These are phyloP conservation scores for Cosmorhoe ocellata DNA, from an alignment of 2,888 invertebrate genomes.

Conservation along the genomic window DNA sequence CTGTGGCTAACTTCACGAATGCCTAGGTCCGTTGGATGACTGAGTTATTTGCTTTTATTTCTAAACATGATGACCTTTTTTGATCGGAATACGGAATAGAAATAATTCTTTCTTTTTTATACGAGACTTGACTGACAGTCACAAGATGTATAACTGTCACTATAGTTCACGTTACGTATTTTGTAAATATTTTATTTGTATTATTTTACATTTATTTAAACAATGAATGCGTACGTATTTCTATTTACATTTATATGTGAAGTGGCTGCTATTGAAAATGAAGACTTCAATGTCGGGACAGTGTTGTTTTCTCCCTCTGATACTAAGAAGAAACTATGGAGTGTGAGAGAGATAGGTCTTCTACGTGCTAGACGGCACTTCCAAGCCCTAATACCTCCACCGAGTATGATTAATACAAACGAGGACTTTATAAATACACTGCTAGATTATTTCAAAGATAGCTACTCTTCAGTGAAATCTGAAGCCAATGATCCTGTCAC, in stretches of 20 bases:
- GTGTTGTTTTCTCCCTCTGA: slow-evolving; percentile 57
- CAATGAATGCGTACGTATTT: slow-evolving; percentile 39
- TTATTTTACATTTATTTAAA: slow-evolving; percentile 37
- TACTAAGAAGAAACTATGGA: slow-evolving; percentile 50
- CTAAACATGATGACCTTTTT: no score
- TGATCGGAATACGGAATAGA: no score
- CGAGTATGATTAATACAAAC: slow-evolving; percentile 42
- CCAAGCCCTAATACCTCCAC: slow-evolving; percentile 56
- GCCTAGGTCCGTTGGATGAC: no score
- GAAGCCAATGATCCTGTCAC: slow-evolving; percentile 43
- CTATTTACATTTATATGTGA: slow-evolving; percentile 35
- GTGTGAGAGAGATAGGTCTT: slow-evolving; percentile 44
- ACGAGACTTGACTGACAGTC: background rate
- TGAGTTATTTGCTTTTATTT: no score
- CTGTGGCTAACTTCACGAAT: no score
- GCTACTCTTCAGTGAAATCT: slow-evolving; percentile 49
- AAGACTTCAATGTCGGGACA: slow-evolving; percentile 59
- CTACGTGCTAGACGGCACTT: slow-evolving; percentile 57
- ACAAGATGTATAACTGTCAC: slow-evolving; percentile 9
- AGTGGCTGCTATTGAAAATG: slow-evolving; percentile 20
- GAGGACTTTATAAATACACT: slow-evolving; percentile 50
- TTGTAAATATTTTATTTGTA: slow-evolving; percentile 59
- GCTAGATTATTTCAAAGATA: slow-evolving; percentile 52
- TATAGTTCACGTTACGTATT: slow-evolving; percentile 27
- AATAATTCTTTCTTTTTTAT: no score